A percentile compares a stretch with the other conserved stretches of the same genome.
These are phyloP conservation scores for Aythya baeri DNA, from an alignment of 2,113 vertebrate genomes.

Conservation along the genomic window DNA sequence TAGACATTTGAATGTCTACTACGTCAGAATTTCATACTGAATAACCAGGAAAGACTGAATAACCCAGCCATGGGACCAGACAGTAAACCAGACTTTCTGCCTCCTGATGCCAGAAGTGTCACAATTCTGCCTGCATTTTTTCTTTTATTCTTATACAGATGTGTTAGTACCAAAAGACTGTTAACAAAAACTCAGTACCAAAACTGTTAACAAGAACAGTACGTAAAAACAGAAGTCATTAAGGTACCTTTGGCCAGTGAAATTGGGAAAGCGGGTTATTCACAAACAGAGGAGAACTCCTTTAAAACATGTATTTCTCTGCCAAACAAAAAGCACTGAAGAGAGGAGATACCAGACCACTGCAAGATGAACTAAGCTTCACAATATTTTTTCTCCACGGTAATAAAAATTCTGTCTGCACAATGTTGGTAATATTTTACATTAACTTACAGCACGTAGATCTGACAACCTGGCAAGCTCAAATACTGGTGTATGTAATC, in stretches of 20 bases:
- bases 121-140: neutral
- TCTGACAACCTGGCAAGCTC: neutral
- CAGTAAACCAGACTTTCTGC: neutral
- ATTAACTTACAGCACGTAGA: neutral
- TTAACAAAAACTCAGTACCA: too few species aligned
- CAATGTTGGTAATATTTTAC: neutral
- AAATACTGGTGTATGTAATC: neutral
- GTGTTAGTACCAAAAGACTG: neutral
- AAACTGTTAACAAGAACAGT: fast-evolving
- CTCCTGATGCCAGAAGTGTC: neutral
- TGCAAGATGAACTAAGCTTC: neutral
- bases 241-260: neutral
- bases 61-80: neutral
- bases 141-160: neutral
- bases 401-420: neutral
- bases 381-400: neutral
- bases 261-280: neutral
- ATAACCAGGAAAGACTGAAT: too few species aligned
- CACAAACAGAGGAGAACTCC: neutral
- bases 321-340: neutral
- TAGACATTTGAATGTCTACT: neutral
- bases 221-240: neutral
- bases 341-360: neutral
- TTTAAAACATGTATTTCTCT: neutral
- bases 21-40: neutral